phyloP scores from a whole-genome alignment of 2,113 vertebrate genomes.

The Notothenia rossii region DNA sequence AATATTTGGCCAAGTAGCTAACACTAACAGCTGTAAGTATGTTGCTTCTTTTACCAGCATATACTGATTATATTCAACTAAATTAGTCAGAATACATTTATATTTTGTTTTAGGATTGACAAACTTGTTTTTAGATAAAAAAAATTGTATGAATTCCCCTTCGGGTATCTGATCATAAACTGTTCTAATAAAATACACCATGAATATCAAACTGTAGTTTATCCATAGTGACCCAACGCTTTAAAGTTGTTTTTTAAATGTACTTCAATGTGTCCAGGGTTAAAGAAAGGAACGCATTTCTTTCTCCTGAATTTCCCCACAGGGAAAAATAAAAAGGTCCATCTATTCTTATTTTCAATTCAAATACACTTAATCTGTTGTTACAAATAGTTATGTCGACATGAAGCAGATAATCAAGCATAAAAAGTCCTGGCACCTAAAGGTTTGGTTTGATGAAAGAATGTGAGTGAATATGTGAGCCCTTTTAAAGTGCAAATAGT shows the following conservation, averaged over 20 bases:
- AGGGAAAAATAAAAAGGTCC: no score
- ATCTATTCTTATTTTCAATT: background rate
- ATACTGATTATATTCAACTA: background rate
- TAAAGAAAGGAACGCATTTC: background rate
- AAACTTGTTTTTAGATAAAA: background rate
- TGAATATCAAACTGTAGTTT: no score
- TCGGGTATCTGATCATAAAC: no score
- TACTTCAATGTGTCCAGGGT: background rate
- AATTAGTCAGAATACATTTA: background rate
- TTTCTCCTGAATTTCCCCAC: background rate
- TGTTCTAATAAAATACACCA: no score
- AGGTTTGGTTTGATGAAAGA: no score
- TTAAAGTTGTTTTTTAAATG: no score
- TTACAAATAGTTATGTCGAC: background rate
- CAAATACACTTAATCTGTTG: background rate
- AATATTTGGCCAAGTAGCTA: background rate
- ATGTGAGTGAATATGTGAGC: no score
- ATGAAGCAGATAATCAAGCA: background rate
- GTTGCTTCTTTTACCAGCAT: background rate
- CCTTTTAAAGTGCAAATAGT: no score
- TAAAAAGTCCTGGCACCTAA: background rate
- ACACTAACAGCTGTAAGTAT: background rate
- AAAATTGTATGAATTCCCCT: no score
- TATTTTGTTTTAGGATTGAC: background rate
- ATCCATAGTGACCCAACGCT: no score